Percentiles rank a stretch among this genome's conserved stretches.
Conservation (phyloP, 2,113 vertebrate genomes). For the Rissa tridactyla region DNA sequence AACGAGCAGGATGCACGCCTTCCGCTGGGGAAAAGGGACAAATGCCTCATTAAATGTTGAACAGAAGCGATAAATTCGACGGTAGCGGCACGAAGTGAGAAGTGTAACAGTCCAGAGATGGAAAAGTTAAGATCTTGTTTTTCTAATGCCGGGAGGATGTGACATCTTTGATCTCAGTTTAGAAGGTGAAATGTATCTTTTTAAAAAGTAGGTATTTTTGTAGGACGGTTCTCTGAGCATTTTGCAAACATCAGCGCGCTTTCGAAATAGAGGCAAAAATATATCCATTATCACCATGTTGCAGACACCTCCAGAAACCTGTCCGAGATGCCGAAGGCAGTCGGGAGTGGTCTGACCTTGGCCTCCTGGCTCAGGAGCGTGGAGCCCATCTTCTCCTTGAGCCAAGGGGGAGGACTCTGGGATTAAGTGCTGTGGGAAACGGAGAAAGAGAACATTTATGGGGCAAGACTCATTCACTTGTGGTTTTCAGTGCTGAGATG, state of each 20-base stretch:
- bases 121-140: background rate
- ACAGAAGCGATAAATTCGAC: background rate
- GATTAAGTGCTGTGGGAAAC: background rate
- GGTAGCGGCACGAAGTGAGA: background rate
- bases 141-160: background rate
- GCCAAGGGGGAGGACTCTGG: background rate
- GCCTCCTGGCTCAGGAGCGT: background rate
- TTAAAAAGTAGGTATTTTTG: background rate
- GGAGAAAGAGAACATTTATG: background rate
- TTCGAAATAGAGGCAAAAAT: background rate
- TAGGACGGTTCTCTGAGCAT: background rate
- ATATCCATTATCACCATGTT: background rate
- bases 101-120: background rate
- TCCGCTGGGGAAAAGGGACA: background rate
- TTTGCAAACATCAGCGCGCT: background rate
- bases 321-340: background rate
- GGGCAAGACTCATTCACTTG: background rate
- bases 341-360: background rate
- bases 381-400: background rate
- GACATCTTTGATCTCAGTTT: background rate
- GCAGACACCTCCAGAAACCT: background rate
- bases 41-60: background rate
- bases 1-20: background rate
- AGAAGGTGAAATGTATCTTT: background rate
- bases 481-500: background rate